Percentiles rank a stretch among this genome's conserved stretches.
phyloP scores from a whole-genome alignment of 2,113 vertebrate species.

The Ophiodon elongatus region DNA sequence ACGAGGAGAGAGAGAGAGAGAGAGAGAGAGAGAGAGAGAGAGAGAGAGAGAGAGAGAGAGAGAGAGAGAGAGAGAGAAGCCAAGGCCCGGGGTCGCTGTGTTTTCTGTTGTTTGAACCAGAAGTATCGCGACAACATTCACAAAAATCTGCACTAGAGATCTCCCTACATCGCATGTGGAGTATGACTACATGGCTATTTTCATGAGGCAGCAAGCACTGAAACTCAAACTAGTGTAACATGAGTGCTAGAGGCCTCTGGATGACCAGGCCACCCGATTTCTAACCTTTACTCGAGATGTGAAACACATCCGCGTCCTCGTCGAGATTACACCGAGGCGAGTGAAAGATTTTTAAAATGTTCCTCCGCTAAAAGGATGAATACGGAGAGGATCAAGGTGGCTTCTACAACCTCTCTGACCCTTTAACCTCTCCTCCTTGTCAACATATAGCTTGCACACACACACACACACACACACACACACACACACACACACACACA shows the following conservation, averaged over 20 bases:
- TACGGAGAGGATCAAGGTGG: slow-evolving; percentile 41
- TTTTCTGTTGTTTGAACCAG: not conserved
- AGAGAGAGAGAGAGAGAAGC: not conserved
- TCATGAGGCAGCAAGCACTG: slow-evolving; percentile 61
- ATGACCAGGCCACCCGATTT: slow-evolving; percentile 58
- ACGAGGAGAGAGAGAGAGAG: slow-evolving; percentile 22
- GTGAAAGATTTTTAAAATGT: not conserved
- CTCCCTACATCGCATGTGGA: slow-evolving; percentile 23
- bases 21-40: not conserved
- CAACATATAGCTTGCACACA: slow-evolving; percentile 45
- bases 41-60: not conserved
- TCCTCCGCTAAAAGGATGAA: slow-evolving; percentile 35
- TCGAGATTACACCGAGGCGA: not conserved
- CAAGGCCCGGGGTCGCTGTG: slow-evolving; percentile 40
- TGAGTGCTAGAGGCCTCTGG: slow-evolving; percentile 66
- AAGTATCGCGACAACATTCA: not conserved
- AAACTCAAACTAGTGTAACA: slow-evolving; percentile 75
- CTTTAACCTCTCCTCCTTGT: slow-evolving; percentile 48
- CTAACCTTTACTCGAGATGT: slow-evolving; percentile 60
- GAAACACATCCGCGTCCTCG: slow-evolving; percentile 23
- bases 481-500: not conserved
- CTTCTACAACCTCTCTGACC: slow-evolving; percentile 31
- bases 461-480: not conserved
- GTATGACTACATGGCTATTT: slow-evolving; percentile 70
- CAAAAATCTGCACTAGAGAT: slow-evolving; percentile 7